These are phyloP conservation scores for Pseudopleuronectes americanus DNA, from an alignment of 2,797 vertebrate genomes.

Conservation along the genomic window DNA sequence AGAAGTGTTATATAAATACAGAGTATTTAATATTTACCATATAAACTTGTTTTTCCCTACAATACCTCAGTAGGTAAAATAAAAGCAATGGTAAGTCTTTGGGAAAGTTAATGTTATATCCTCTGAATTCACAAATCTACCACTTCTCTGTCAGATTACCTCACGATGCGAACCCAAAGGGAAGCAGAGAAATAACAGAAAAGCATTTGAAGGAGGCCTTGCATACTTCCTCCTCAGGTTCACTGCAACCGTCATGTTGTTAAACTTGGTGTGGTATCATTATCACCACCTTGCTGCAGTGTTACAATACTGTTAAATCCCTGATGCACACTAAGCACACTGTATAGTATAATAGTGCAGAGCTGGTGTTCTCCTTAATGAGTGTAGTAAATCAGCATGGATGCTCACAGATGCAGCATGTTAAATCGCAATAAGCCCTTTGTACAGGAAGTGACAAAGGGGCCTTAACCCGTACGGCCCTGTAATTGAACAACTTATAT, in stretches of 20 bases:
- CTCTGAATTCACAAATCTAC: not conserved
- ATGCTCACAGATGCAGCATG: conserved; percentile 47
- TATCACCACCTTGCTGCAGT: conserved; percentile 56
- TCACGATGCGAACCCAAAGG: conserved; percentile 13
- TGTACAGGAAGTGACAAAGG: conserved; percentile 60
- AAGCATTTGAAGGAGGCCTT: not conserved
- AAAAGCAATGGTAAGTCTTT: no score
- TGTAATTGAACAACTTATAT: conserved; percentile 43
- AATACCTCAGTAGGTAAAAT: no score
- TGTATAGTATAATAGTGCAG: conserved; percentile 33
- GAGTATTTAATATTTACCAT: no score
- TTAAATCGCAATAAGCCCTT: conserved; percentile 63
- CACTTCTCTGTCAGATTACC: conserved; percentile 42
- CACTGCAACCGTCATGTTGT: not conserved
- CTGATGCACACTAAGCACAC: conserved; percentile 26
- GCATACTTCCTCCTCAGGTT: not conserved
- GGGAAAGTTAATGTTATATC: no score
- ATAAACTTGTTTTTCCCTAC: no score
- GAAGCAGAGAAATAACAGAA: not conserved
- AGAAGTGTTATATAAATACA: no score
- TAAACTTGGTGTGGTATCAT: conserved; percentile 34
- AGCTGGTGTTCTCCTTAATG: conserved; percentile 56
- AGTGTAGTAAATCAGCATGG: conserved; percentile 65
- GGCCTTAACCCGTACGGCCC: conserved; percentile 24
- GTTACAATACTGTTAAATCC: conserved; percentile 36